Evolutionary conservation across 2,113 vertebrate genomes (phyloP), one percentile per base, ranked within the genome.

Genomic region (Nematolebias whitei): DNA sequence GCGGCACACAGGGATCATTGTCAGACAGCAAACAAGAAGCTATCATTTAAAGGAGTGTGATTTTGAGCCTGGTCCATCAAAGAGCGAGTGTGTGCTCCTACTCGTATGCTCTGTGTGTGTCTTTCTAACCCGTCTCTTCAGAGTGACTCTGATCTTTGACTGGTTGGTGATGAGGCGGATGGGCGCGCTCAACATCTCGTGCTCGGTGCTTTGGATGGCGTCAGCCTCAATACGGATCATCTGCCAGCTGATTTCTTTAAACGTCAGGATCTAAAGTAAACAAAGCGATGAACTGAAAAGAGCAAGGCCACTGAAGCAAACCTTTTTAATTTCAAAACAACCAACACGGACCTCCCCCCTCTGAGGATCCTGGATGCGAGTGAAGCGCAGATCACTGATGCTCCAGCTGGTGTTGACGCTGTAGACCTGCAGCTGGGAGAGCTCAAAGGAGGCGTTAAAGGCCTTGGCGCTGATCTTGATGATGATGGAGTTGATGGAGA

Each of bases 191-290:
- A 98, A 80, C 83, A 98, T 95, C 92, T 99, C 97, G 63, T 98
- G 96, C 71, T 98, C 95, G 16, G 93, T 92, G 68, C 95, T 98
- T 87, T 98, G 96, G 84, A 99, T 99, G 60, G 97, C 98, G 79
- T 99, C 97, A 0, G 97, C 97, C 88, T 99, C 98, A 68, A 99
- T 99, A 69, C 98, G 94, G 88, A 99, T 98, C 96, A 98, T 99
- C 92, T 99, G 98, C 98, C 98, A 99, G 90, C 94, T 99, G 79
- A 99, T 96, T 91, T 99, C 98, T 85, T 99, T 99, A 86, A 99
- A 99, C 18, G 96, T 98, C 90, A 99, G 88, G 73, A 99, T 93
- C 98, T 99, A 90, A 4, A 74, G 0, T 6, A 45, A 20, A 18
- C 0, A 19, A 0, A 7, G 4, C 0, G 16, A 38, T 14, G 4